These are phyloP conservation scores for Argyrosomus regius DNA, from an alignment of 2,797 vertebrate genomes.

Conservation along the genomic window DNA sequence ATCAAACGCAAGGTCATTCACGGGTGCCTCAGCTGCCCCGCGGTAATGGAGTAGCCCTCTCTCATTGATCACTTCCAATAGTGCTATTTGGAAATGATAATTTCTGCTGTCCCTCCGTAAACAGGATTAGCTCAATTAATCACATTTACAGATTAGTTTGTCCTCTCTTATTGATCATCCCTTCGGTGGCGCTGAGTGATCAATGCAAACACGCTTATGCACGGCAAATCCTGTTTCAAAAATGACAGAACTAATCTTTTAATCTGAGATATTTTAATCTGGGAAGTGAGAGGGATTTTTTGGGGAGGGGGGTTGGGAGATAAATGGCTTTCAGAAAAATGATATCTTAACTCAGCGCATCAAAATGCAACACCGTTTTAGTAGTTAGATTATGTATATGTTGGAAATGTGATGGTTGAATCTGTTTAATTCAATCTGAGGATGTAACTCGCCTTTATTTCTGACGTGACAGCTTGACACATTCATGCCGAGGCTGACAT, in stretches of 20 bases:
- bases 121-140: constrained; percentile 93
- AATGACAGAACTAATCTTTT: constrained; percentile 85
- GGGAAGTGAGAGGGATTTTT: constrained; percentile 46
- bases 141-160: constrained; percentile 92
- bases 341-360: constrained; percentile 13
- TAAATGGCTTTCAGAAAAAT: constrained; percentile 61
- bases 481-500: background rate
- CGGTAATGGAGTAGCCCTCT: constrained; percentile 63
- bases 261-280: constrained; percentile 75
- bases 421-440: background rate
- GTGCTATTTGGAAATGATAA: constrained; percentile 79
- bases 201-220: constrained; percentile 92
- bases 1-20: constrained; percentile 40
- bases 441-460: background rate
- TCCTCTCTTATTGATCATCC: constrained; percentile 88
- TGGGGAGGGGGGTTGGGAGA: background rate
- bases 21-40: constrained; percentile 46
- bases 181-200: constrained; percentile 81
- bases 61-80: constrained; percentile 76
- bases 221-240: constrained; percentile 90
- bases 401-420: background rate
- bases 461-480: background rate
- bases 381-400: constrained; percentile 8
- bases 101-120: constrained; percentile 81
- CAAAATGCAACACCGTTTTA: background rate